Conservation (phyloP, 2,888 invertebrate species). For the Latrodectus hesperus region DNA sequence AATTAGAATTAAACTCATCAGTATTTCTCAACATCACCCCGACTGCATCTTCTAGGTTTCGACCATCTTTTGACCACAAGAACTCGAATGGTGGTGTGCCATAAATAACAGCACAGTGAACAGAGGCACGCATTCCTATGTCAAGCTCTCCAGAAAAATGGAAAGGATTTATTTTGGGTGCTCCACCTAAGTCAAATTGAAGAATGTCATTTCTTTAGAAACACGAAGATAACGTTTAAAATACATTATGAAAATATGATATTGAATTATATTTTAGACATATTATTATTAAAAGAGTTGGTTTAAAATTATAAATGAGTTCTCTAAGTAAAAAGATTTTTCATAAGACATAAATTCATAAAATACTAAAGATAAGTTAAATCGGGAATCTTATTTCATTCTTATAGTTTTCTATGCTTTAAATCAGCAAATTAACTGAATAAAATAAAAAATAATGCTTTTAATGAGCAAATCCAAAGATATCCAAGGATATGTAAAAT, state of each 20-base stretch:
- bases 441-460: too few species aligned
- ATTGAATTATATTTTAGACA: not conserved
- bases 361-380: not conserved
- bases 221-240: not conserved
- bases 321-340: not conserved
- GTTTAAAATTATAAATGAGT: not conserved
- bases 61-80: slow-evolving; percentile 68
- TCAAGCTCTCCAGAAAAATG: slow-evolving; percentile 24
- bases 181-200: not conserved
- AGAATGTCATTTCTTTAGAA: not conserved
- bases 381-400: too few species aligned
- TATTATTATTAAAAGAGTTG: not conserved
- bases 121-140: slow-evolving; percentile 2
- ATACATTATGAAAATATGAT: not conserved
- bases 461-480: too few species aligned
- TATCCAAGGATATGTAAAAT: too few species aligned
- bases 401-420: too few species aligned
- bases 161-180: slow-evolving; percentile 23
- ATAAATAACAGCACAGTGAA: slow-evolving; percentile 15
- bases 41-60: not conserved
- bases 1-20: slow-evolving; percentile 40
- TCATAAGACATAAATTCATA: not conserved
- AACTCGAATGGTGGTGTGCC: slow-evolving; percentile 62
- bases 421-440: too few species aligned
- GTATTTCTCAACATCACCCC: not conserved